Conservation (phyloP, 2,797 vertebrate genomes). For the Momotus momota region DNA sequence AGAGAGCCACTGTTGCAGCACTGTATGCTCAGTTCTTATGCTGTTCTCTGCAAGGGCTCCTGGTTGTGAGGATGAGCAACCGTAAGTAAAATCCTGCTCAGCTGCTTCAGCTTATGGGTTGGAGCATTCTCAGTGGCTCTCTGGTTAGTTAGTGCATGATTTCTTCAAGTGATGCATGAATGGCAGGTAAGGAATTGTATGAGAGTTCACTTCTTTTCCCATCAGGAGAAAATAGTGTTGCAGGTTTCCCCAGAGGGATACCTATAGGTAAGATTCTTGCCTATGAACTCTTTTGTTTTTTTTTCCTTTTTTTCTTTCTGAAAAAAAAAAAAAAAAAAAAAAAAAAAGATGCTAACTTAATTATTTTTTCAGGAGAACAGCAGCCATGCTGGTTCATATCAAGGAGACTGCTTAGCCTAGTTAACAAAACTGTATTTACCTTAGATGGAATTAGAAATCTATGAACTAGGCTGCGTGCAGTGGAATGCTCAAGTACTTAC, state of each 20-base stretch:
- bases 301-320: not conserved
- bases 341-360: not conserved
- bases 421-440: not conserved
- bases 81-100: not conserved
- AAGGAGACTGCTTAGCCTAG: not conserved
- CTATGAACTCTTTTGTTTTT: not conserved
- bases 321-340: too few species aligned
- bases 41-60: fast-evolving
- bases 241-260: not conserved
- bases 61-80: not conserved
- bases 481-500: not conserved
- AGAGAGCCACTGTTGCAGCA: fast-evolving
- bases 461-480: not conserved
- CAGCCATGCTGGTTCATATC: not conserved
- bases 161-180: not conserved
- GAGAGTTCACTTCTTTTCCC: not conserved
- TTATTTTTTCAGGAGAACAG: not conserved
- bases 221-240: not conserved
- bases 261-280: not conserved
- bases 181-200: not conserved
- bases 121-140: not conserved
- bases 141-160: not conserved
- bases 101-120: not conserved
- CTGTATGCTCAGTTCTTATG: fast-evolving
- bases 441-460: not conserved